A percentile compares a stretch with the other conserved stretches of the same genome.
Conservation (phyloP, 2,113 vertebrate genomes). For the Ptilorrhoa leucosticta region DNA sequence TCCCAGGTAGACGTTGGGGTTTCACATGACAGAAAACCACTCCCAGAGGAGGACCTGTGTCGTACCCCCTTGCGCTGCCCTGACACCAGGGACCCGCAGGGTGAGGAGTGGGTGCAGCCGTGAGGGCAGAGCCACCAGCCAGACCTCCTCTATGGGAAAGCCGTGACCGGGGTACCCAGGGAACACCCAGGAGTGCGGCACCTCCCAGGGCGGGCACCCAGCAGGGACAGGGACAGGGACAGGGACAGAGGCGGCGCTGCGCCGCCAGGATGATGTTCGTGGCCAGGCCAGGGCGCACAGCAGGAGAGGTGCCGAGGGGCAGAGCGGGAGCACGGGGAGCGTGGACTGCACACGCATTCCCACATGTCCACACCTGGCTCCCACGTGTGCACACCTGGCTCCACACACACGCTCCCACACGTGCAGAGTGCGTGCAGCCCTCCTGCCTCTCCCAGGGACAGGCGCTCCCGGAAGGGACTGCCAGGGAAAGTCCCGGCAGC, state of each 20-base stretch:
- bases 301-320: neutral
- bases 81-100: neutral
- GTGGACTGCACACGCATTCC: neutral
- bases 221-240: neutral
- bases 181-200: constrained; percentile 9
- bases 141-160: neutral
- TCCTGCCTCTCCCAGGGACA: neutral
- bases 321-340: rapidly evolving
- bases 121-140: neutral
- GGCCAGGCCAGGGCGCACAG: no score
- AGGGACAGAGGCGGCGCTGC: rapidly evolving
- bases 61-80: neutral
- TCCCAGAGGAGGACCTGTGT: neutral
- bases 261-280: neutral
- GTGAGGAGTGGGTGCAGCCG: neutral
- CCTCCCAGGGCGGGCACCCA: neutral
- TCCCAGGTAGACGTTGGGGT: neutral
- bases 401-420: neutral
- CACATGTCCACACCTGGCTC: neutral
- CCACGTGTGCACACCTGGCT: neutral
- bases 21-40: neutral
- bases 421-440: neutral
- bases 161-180: neutral
- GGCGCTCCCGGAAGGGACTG: neutral
- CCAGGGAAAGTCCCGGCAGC: neutral